Evolutionary conservation across 1,140 invertebrate species (phyloP).

Genomic region (Trichonephila inaurata): DNA sequence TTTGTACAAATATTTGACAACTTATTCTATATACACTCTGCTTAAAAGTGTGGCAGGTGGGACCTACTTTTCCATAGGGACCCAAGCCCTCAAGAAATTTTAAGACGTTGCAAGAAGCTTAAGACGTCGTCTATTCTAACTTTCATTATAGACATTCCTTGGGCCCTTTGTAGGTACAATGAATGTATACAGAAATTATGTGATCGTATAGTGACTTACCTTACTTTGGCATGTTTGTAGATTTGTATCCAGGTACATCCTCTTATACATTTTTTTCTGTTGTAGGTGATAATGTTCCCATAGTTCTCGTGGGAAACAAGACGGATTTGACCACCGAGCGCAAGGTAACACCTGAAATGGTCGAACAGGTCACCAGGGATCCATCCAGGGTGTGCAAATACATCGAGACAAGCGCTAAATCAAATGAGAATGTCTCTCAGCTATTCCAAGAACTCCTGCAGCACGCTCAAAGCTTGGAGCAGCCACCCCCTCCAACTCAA

Average conservation of each 20-base stretch:
- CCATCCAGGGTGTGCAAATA: constrained; percentile 78
- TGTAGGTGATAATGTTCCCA: constrained; percentile 85
- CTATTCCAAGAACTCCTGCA: constrained; percentile 79
- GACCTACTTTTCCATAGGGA: no score
- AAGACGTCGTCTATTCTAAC: no score
- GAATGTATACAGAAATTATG: no score
- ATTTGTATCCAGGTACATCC: background rate
- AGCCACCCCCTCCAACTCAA: constrained; percentile 16
- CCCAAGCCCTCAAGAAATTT: no score
- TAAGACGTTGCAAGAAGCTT: no score
- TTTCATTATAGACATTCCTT: no score
- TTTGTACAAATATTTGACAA: no score
- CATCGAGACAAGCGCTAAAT: constrained; percentile 80
- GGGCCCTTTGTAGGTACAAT: no score
- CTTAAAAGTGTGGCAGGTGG: no score
- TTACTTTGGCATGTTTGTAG: no score
- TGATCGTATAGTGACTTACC: no score
- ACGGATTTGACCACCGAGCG: constrained; percentile 86
- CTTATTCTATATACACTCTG: no score
- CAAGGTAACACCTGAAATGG: constrained; percentile 78
- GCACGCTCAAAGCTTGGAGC: constrained; percentile 66
- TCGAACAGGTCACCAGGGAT: constrained; percentile 72
- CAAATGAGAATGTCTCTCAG: constrained; percentile 79
- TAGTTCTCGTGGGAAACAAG: constrained; percentile 97
- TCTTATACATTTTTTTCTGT: background rate